Conservation (phyloP, 2,113 vertebrate genomes). For the Embiotoca jacksoni region DNA sequence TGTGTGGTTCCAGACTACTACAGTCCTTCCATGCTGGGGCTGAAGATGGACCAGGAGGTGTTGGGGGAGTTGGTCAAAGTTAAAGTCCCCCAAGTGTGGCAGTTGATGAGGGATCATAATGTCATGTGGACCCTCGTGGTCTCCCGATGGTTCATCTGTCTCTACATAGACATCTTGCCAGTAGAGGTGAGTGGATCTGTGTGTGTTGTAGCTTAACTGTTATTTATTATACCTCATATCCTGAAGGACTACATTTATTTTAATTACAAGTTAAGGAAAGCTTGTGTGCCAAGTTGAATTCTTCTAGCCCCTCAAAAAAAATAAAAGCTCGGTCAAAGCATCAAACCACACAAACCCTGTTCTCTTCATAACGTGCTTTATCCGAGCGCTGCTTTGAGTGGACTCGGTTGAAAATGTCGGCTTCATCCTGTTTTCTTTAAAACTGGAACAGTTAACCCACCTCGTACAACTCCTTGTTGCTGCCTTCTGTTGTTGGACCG, state of each 20-base stretch:
- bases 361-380: not conserved
- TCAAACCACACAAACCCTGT: not conserved
- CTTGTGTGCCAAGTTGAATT: not conserved
- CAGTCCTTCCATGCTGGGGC: constrained; percentile 91
- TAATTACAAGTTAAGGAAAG: not conserved
- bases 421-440: not conserved
- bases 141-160: constrained; percentile 97
- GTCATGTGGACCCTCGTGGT: constrained; percentile 95
- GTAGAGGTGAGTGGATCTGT: constrained; percentile 88
- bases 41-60: constrained; percentile 95
- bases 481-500: not conserved
- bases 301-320: not conserved
- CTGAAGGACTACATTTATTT: not conserved
- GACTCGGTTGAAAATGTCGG: not conserved
- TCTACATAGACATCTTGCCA: constrained; percentile 94
- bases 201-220: not conserved
- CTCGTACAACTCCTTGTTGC: not conserved
- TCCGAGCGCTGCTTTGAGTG: not conserved
- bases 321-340: not conserved
- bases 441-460: not conserved
- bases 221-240: not conserved
- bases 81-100: constrained; percentile 90
- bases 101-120: constrained; percentile 88
- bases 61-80: constrained; percentile 92
- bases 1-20: constrained; percentile 89